Base-by-base conservation (phyloP, 2,797 vertebrate species). In the Hyperoplus lanceolatus region DNA sequence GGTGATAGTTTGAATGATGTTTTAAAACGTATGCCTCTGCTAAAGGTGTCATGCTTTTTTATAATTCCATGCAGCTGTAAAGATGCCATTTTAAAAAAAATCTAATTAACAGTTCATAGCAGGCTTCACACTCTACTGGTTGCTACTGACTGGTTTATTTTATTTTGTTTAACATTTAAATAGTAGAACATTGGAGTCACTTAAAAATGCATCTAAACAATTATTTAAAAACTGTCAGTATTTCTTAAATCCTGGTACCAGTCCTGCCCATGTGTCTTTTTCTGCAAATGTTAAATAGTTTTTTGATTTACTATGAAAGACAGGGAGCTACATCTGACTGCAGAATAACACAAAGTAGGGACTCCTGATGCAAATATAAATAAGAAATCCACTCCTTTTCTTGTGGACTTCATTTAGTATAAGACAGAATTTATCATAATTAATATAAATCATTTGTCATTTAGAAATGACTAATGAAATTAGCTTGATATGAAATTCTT, bases 61-160 rank as follows among this genome's bases (percentile, higher is more conserved):
- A 41, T 16, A 46, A 67, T 45, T 51, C 1, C 38, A n/a, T 10
- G 12, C 1, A 36, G 0, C 0, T 2, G 1, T 43, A 38, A 5
- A 51, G 21, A 57, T 41, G 14, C 3, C 7, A 45, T 39, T 3
- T 64, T 58, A 41, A n/a, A 9, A 3, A 48, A 53, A 21, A 18
- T 10, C 8, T 18, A 56, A 59, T 41, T 0, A 49, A 43, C 2
- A 50, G 8, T 38, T 10, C 48, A 60, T 38, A 10, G 18, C 15
- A 2, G 38, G 63, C 14, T 53, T 65, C 18, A 55, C 1, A 12
- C 12, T 60, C 8, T 50, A 10, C 12, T 50, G 15, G 42, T 49
- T 45, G 46, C 41, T 29, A 71, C n/a, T 59, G n/a, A 8, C 62
- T 43, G 58, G 41, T 56, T 56, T 56, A 29, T 63, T 64, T 63